These are phyloP conservation scores for Synergus gifuensis DNA, from an alignment of 2,888 invertebrate species.

Conservation along the genomic window DNA sequence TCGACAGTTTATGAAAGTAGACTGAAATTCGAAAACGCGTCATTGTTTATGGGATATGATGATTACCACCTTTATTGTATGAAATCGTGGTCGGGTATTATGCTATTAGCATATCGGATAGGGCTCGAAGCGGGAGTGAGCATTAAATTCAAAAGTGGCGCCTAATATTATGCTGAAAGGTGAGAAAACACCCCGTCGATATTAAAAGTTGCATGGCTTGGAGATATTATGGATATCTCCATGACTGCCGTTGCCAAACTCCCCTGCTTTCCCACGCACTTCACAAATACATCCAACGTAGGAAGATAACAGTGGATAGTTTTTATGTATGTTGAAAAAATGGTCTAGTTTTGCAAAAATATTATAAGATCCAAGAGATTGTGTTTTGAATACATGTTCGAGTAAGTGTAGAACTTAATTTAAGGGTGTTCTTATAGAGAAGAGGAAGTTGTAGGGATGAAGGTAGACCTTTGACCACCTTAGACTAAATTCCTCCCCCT, in stretches of 20 bases:
- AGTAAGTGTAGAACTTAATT: not conserved
- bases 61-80: constrained; percentile 60
- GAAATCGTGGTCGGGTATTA: constrained; percentile 65
- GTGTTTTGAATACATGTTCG: not conserved
- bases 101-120: constrained; percentile 73
- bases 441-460: not conserved
- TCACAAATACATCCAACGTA: not conserved
- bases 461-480: constrained; percentile 51
- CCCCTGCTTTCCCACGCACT: not conserved
- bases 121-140: constrained; percentile 64
- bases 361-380: too few species aligned
- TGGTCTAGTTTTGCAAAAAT: not conserved
- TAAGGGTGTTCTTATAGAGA: not conserved
- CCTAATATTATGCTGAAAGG: constrained; percentile 69
- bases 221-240: constrained; percentile 67
- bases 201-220: constrained; percentile 75
- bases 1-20: not conserved
- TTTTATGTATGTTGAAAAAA: not conserved
- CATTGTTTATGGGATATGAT: constrained; percentile 59
- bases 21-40: constrained; percentile 43
- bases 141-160: constrained; percentile 71
- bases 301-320: not conserved
- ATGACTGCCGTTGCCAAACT: constrained; percentile 34
- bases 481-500: constrained; percentile 55
- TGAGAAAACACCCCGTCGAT: constrained; percentile 76